Evolutionary conservation across 2,888 invertebrate genomes (phyloP), one percentile per base, ranked within the genome.

Genomic region (Ormyrus rosae): DNA sequence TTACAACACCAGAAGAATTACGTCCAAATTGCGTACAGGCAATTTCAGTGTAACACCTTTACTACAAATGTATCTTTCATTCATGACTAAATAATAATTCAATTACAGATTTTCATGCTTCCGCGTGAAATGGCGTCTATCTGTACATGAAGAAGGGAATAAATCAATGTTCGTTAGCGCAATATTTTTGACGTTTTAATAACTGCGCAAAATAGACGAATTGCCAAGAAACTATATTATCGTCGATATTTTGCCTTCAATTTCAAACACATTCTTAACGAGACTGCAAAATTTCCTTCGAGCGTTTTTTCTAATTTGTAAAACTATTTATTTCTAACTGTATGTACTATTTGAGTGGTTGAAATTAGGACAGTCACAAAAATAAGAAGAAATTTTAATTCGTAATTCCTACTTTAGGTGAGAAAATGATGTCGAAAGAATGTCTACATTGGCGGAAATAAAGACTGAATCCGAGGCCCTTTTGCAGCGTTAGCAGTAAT

Each of bases 401-500:
- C 58, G 11, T 19, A 50, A 55, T 48, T 34, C 34, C 50, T 10
- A 50, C 45, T n/a, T 6, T 61, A 61, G 13, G 6, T 46, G n/a
- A 58, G 48, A 9, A 34, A 69, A 48, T 53, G 53, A 63, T 60
- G 67, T 60, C 50, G 55, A 61, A 69, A 77, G 51, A 61, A 51
- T 46, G 61, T 53, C 34, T 67, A 48, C 11, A 63, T 80, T 51
- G 70, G 65, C 53, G 55, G 74, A 70, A 63, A 58, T 45, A 58
- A 80, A 80, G 70, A 61, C 80, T 75, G 74, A 74, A 70, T 80
- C 53, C 50, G 51, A 53, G 53, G 60, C 53, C 55, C 65, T 64
- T 75, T 79, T 74, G 56, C 64, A 80, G 64, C 58, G 64, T 80
- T 64, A 58, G 58, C 79, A 58, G 45, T 63, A 68, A 78, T 55